These are phyloP conservation scores for Amblyraja radiata DNA, from an alignment of 2,797 vertebrate species.

Conservation along the genomic window DNA sequence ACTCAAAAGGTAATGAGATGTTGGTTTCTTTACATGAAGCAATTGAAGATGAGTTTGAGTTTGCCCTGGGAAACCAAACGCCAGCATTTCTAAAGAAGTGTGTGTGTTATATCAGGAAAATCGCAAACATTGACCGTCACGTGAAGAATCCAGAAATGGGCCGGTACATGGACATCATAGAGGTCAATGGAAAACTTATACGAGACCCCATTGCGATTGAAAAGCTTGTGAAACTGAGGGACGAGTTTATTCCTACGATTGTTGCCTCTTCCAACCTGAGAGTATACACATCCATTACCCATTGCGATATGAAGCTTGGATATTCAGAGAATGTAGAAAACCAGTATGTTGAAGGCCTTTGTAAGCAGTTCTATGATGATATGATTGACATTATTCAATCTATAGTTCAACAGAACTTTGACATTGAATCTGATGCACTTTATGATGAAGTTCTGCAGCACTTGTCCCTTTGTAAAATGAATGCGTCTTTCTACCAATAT, in stretches of 20 bases:
- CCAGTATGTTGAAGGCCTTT: conserved; percentile 93
- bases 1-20: neutral
- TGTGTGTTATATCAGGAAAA: conserved; percentile 97
- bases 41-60: conserved; percentile 94
- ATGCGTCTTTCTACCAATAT: conserved; percentile 81
- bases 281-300: conserved; percentile 93
- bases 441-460: conserved; percentile 95
- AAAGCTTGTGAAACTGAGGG: conserved; percentile 87
- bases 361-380: conserved; percentile 98
- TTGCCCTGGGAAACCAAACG: conserved; percentile 94
- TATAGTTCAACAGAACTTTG: conserved; percentile 95
- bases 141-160: conserved; percentile 91
- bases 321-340: conserved; percentile 95
- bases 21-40: conserved; percentile 60
- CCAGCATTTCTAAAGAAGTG: conserved; percentile 97
- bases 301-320: conserved; percentile 96
- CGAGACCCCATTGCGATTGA: conserved; percentile 90
- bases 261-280: conserved; percentile 91
- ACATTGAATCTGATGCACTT: conserved; percentile 81
- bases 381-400: conserved; percentile 98
- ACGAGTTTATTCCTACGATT: conserved; percentile 93
- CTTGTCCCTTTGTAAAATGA: conserved; percentile 84
- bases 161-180: conserved; percentile 86
- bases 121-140: conserved; percentile 91
- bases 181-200: conserved; percentile 67